Base-by-base conservation (phyloP, 2,797 vertebrate genomes). In the Sebastes taczanowskii region DNA sequence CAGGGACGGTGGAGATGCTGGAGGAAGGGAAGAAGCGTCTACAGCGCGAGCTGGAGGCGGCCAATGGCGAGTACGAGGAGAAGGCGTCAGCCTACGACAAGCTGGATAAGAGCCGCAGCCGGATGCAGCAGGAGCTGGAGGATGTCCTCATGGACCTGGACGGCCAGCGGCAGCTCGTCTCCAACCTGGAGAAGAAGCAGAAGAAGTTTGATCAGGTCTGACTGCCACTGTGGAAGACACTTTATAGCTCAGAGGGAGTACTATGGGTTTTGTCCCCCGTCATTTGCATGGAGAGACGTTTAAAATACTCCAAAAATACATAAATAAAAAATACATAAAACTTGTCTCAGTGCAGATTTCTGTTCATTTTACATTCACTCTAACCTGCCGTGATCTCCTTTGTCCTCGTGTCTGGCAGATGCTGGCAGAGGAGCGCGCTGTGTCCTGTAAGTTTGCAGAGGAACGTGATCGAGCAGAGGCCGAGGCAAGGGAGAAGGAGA, bases 111-210 rank as follows among this genome's bases (percentile, higher is more conserved):
- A 98, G 97, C 82, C 97, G 98, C 71, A 96, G 95, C 86, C 94
- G 98, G 22, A 92, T 99, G 81, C 98, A 99, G 93, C 98, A 99
- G 93, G 98, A 99, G 93, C 89, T 99, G 88, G 98, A 99, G 74
- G 98, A 99, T 68, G 92, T 98, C 62, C 92, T 98, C 4, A 96
- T 99, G 30, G 98, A 99, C 83, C 94, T 99, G 84, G 98, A 99
- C 91, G 94, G 95, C 88, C 98, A 99, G 89, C 95, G 98, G 68
- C 97, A 98, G 86, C 93, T 98, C 6, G 97, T 99, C 61, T 98
- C 97, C 91, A 98, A 96, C 91, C 91, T 99, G 91, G 98, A 99
- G 90, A 99, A 99, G 95, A 99, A 98, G 93, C 98, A 99, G 95
- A 99, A 96, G 95, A 99, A 99, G 91, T 99, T 99, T 74, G 98